Percentiles rank a stretch among this genome's conserved stretches.
These are phyloP conservation scores for Eubasilissa regina DNA, from an alignment of 1,140 invertebrate species.

Conservation along the genomic window DNA sequence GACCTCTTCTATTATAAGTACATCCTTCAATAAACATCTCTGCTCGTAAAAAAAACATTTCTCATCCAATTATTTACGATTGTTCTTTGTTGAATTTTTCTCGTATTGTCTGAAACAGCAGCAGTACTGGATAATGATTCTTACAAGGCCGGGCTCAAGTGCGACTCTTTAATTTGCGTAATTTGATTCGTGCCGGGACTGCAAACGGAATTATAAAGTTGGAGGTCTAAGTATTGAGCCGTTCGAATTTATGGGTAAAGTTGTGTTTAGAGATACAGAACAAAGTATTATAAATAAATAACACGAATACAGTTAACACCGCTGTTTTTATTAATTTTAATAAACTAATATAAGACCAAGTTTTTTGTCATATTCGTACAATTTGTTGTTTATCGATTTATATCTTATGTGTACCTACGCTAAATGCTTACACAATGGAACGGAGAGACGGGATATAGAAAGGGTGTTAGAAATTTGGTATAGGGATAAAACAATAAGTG, in stretches of 20 bases:
- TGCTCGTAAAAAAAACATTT: constrained; percentile 17
- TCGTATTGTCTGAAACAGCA: constrained; percentile 28
- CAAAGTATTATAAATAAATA: too few relatives aligned
- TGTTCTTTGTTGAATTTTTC: neutral
- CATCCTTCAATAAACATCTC: neutral
- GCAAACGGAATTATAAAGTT: constrained; percentile 53
- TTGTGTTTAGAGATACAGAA: neutral
- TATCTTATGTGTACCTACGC: too few relatives aligned
- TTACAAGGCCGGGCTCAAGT: constrained; percentile 44
- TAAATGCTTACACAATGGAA: too few relatives aligned
- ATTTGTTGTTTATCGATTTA: too few relatives aligned
- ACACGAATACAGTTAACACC: too few relatives aligned
- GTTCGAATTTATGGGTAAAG: constrained; percentile 17
- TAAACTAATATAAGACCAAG: too few relatives aligned
- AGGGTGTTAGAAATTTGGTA: too few relatives aligned
- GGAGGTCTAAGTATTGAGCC: constrained; percentile 39
- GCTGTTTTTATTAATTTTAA: too few relatives aligned
- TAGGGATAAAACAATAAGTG: too few relatives aligned
- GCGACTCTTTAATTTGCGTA: constrained; percentile 57
- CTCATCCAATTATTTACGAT: constrained; percentile 29
- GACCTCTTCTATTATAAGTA: neutral
- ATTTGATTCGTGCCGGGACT: constrained; percentile 55
- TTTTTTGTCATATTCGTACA: too few relatives aligned
- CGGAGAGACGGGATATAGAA: too few relatives aligned
- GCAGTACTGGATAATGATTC: constrained; percentile 26